phyloP scores from a whole-genome alignment of 2,888 invertebrate species.

The Drosophila falleni region DNA sequence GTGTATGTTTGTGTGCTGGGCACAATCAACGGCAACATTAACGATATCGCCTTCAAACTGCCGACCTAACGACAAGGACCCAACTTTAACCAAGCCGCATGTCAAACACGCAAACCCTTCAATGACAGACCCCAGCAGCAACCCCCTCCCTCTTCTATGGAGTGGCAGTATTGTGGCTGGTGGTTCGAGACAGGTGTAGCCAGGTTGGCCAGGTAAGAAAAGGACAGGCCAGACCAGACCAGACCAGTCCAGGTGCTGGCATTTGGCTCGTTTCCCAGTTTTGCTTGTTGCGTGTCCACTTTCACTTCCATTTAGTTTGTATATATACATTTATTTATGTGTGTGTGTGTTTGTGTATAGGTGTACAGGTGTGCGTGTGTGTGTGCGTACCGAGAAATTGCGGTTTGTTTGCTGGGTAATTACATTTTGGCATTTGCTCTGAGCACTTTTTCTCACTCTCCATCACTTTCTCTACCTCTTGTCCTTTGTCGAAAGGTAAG shows the following conservation, averaged over 20 bases:
- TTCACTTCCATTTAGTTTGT: conserved; percentile 69
- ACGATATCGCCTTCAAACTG: conserved; percentile 79
- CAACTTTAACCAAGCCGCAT: conserved; percentile 70
- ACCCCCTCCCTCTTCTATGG: not conserved
- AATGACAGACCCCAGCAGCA: conserved; percentile 54
- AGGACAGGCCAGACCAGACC: conserved; percentile 14
- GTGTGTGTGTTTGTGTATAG: conserved; percentile 31
- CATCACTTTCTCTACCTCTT: not conserved
- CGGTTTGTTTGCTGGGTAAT: conserved; percentile 81
- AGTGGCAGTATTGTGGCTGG: no score
- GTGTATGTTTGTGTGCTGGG: conserved; percentile 46
- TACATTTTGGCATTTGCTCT: conserved; percentile 77
- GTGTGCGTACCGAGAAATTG: conserved; percentile 76
- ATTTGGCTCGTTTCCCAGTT: conserved; percentile 62
- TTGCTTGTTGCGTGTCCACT: conserved; percentile 81
- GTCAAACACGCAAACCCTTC: conserved; percentile 77
- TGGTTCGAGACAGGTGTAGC: conserved; percentile 13
- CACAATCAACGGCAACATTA: conserved; percentile 76
- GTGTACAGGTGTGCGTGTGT: conserved; percentile 43
- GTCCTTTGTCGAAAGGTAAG: conserved; percentile 17
- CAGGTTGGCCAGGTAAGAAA: conserved; percentile 21
- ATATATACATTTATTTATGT: conserved; percentile 14
- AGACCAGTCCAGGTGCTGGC: conserved; percentile 44
- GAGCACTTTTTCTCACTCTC: conserved; percentile 29
- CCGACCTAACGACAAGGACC: conserved; percentile 57